Conservation (phyloP, 2,113 vertebrate genomes). For the Isurus oxyrinchus region DNA sequence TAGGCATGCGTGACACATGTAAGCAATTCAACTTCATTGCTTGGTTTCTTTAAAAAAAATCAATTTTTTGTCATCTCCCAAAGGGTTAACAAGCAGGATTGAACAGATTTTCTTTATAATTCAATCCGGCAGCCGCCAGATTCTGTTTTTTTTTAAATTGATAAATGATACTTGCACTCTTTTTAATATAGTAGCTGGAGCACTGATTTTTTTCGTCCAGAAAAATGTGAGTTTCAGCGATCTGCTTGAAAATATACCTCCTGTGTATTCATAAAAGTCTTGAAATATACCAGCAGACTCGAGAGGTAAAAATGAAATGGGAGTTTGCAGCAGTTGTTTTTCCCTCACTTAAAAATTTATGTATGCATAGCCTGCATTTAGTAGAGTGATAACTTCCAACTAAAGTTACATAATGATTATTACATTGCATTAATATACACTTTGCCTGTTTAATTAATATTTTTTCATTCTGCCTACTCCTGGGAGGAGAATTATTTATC, state of each 20-base stretch:
- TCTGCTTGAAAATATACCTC: background rate
- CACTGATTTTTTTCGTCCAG: background rate
- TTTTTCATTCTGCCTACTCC: background rate
- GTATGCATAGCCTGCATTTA: background rate
- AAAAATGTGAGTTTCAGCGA: background rate
- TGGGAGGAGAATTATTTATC: background rate
- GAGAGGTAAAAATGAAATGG: background rate
- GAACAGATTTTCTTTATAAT: slow-evolving; percentile 22
- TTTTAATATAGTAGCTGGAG: background rate
- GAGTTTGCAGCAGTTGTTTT: background rate
- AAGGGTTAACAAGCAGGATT: slow-evolving; percentile 24
- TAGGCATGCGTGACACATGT: background rate
- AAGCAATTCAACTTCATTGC: background rate
- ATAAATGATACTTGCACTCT: background rate
- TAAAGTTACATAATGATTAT: background rate
- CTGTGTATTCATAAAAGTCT: background rate
- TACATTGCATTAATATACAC: background rate
- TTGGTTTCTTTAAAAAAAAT: slow-evolving; percentile 21
- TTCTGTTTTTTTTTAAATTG: background rate
- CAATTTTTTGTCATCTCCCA: background rate
- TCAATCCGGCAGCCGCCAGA: background rate
- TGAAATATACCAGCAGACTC: background rate
- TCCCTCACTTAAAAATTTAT: background rate
- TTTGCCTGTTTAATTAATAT: background rate
- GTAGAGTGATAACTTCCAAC: background rate